These are phyloP conservation scores for Acomys russatus DNA, from an alignment of 2,797 vertebrate genomes.

Conservation along the genomic window DNA sequence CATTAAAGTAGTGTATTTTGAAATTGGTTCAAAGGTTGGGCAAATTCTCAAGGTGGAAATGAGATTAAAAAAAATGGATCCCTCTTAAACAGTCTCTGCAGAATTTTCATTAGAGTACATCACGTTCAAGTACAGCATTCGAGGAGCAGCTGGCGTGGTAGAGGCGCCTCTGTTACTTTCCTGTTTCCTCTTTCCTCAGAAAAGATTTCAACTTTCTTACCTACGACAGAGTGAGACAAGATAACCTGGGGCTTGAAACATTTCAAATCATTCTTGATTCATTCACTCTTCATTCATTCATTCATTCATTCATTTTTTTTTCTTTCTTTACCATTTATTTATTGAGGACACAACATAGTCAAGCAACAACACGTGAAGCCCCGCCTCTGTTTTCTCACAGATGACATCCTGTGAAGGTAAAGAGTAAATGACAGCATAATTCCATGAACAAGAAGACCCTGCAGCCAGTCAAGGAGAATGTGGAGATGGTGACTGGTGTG, in stretches of 20 bases:
- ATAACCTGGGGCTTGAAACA: not conserved
- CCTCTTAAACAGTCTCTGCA: slow-evolving; percentile 69
- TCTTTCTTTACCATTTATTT: not conserved
- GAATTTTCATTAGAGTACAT: slow-evolving; percentile 81
- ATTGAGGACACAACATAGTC: not conserved
- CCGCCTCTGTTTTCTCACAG: not conserved
- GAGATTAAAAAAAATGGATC: slow-evolving; percentile 62
- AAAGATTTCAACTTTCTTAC: not conserved
- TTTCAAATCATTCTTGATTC: not conserved
- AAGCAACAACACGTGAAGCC: not conserved
- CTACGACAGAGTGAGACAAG: not conserved
- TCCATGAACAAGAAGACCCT: not conserved
- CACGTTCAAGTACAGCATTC: slow-evolving; percentile 48
- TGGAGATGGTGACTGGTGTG: not conserved
- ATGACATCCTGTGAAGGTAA: not conserved
- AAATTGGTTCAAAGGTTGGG: slow-evolving; percentile 80
- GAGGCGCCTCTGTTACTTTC: not conserved
- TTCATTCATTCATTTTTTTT: not conserved
- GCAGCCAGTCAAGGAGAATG: not conserved
- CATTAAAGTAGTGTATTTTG: slow-evolving; percentile 79
- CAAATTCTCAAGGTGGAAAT: slow-evolving; percentile 79
- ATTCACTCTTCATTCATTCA: not conserved
- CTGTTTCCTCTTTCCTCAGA: slow-evolving; percentile 39
- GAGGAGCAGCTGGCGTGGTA: not conserved
- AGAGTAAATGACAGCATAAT: not conserved